These are phyloP conservation scores for Calliopum simillimum DNA, from an alignment of 2,888 invertebrate genomes.

Conservation along the genomic window DNA sequence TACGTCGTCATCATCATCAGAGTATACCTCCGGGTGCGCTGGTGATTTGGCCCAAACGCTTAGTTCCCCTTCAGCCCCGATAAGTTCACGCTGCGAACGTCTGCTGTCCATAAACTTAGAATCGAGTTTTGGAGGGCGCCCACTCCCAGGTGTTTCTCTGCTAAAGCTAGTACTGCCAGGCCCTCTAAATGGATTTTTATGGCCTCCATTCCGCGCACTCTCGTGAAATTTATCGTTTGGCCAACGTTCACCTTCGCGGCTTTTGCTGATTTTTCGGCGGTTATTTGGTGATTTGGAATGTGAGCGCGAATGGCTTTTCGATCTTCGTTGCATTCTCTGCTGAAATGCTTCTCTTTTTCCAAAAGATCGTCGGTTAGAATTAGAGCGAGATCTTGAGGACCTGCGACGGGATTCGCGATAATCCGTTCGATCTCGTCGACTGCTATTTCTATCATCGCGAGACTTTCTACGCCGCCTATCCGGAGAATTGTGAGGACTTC, in stretches of 20 bases:
- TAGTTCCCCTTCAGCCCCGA: slow-evolving; percentile 77
- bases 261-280: slow-evolving; percentile 11
- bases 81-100: slow-evolving; percentile 78
- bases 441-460: background rate
- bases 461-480: background rate
- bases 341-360: background rate
- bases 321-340: background rate
- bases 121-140: slow-evolving; percentile 54
- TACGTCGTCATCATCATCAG: slow-evolving; percentile 67
- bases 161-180: slow-evolving; percentile 39
- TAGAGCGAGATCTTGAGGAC: slow-evolving; percentile 7
- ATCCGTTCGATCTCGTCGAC: too few species aligned
- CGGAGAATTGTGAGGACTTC: background rate
- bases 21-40: slow-evolving; percentile 71
- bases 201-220: slow-evolving; percentile 36
- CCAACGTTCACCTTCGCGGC: slow-evolving; percentile 53
- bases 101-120: slow-evolving; percentile 76
- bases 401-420: background rate
- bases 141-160: slow-evolving; percentile 35
- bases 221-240: slow-evolving; percentile 57
- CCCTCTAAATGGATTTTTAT: slow-evolving; percentile 53
- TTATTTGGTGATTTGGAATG: background rate
- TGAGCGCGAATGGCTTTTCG: slow-evolving; percentile 23
- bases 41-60: slow-evolving; percentile 84
- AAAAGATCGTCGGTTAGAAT: background rate